These are phyloP conservation scores for Pseudomyrmex pallidus DNA, from an alignment of 1,140 invertebrate genomes.

Conservation along the genomic window DNA sequence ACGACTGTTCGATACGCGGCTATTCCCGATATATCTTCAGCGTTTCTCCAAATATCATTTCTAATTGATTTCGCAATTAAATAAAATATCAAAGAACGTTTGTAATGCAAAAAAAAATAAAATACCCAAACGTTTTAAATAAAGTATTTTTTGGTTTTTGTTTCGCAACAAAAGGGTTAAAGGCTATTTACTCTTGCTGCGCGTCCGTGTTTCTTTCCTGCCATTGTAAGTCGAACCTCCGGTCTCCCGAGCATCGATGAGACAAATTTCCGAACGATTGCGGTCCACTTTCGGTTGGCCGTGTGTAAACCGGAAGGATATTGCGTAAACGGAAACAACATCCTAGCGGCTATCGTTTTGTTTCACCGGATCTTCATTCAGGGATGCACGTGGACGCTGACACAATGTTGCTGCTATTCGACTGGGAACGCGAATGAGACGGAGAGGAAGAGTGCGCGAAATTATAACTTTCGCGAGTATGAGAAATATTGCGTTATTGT, in stretches of 20 bases:
- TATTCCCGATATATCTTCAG: constrained; percentile 21
- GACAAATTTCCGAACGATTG: constrained; percentile 39
- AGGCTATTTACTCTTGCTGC: background rate
- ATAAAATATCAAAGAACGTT: background rate
- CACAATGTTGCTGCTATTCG: constrained; percentile 71
- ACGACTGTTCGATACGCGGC: constrained; percentile 2
- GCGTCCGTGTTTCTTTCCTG: background rate
- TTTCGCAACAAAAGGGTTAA: background rate
- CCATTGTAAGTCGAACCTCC: constrained; percentile 40
- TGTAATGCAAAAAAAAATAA: background rate
- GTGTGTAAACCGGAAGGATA: constrained; percentile 80
- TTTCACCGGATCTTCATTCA: constrained; percentile 76
- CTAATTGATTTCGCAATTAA: background rate
- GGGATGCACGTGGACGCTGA: constrained; percentile 77
- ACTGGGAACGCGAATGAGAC: constrained; percentile 69
- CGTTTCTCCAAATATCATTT: background rate
- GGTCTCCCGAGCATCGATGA: constrained; percentile 31
- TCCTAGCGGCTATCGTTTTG: constrained; percentile 71
- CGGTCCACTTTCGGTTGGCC: constrained; percentile 30
- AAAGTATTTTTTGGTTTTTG: background rate
- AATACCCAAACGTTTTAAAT: background rate
- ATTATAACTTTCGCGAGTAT: constrained; percentile 75
- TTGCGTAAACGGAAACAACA: constrained; percentile 82
- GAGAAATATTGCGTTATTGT: constrained; percentile 56
- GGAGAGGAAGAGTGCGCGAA: constrained; percentile 75